Evolutionary conservation across 2,888 invertebrate genomes (phyloP), one percentile per base, ranked within the genome.

Genomic region (Drosophila hamatofila): DNA sequence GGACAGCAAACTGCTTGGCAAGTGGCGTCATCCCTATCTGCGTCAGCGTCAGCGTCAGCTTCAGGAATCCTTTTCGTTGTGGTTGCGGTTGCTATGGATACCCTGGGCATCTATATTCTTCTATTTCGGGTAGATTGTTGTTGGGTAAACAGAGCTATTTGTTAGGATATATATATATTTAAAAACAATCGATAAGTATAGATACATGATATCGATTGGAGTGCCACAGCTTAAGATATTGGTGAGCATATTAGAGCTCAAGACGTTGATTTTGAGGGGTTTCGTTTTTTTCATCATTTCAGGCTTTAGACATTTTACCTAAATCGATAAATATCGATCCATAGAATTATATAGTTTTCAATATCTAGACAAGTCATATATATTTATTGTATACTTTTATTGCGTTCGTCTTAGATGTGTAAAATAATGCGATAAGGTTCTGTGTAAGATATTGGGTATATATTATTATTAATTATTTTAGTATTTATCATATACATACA

Each of bases 21-120:
- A 76, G 62, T 64, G 72, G 66, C 75, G 57, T 76, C 77, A 72
- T 78, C 55, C 58, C 49, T 58, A 71, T 60, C 52, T 41, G 35
- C 42, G 52, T 63, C 54, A 41, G 33, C 27, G 51, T 63, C 57
- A 46, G 33, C 51, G 23, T 27, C 54, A 37, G 35, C 35, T 37
- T 37, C 35, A 33, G 42, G 42, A 56, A 27, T 48, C 48, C 27
- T 37, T 35, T 27, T 25, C 35, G 35, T 58, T 48, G 48, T 21
- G 37, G 46, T 23, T 59, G 49, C 21, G 8, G 55, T 21, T 33
- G 23, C 37, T 48, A 21, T 37, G 44, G n/a, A 39, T 59, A 39
- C 48, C 49, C 48, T 41, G 59, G 41, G 8, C 8, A 11, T 21
- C n/a, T n/a, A 12, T 3, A 6, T 11, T 30, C 12, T 23, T 1